Conservation (phyloP, 2,113 vertebrate species). For the Oostethus manadensis region DNA sequence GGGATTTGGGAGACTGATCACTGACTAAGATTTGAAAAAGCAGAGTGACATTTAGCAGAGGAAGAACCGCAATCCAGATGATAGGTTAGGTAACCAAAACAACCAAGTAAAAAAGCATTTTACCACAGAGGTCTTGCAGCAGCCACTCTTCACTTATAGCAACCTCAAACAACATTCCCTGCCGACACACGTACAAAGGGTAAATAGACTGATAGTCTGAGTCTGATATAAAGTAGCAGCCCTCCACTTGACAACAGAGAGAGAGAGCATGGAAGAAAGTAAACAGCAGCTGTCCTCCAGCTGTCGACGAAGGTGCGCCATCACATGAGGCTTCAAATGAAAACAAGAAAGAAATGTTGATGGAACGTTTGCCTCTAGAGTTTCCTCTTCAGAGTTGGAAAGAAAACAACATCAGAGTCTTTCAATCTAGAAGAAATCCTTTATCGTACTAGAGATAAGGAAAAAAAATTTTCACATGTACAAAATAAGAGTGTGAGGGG, state of each 20-base stretch:
- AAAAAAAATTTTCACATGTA: not conserved
- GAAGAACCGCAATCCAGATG: too few species aligned
- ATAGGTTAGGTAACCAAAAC: too few species aligned
- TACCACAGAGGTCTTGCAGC: too few species aligned
- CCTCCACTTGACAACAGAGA: constrained; percentile 1
- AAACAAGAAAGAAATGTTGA: not conserved
- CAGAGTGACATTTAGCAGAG: too few species aligned
- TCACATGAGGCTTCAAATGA: not conserved
- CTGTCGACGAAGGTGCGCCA: not conserved
- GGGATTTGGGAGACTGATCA: too few species aligned
- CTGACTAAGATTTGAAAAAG: too few species aligned
- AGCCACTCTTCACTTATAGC: too few species aligned
- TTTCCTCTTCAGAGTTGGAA: not conserved
- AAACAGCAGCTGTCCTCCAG: constrained; percentile 8
- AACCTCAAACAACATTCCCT: too few species aligned
- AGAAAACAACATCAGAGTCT: not conserved
- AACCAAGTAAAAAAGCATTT: too few species aligned
- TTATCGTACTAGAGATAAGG: not conserved
- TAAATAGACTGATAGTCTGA: not conserved
- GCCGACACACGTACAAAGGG: not conserved
- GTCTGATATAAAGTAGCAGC: not conserved
- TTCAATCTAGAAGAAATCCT: not conserved
- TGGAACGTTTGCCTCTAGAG: not conserved
- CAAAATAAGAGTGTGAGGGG: not conserved
- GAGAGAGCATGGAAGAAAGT: not conserved